Base-by-base conservation (phyloP, 2,888 invertebrate genomes). In the Agapetus fuscipes region DNA sequence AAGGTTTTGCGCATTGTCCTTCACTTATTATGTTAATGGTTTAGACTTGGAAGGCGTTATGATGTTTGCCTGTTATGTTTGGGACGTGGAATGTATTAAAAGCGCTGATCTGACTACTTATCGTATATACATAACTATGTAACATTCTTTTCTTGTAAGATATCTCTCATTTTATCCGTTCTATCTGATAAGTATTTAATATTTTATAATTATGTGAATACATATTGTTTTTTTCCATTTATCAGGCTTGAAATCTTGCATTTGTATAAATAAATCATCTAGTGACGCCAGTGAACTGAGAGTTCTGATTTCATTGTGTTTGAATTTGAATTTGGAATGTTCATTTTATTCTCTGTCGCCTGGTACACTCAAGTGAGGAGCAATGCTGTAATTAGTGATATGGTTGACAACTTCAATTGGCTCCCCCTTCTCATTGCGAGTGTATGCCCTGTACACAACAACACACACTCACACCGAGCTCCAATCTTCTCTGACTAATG, bases 1-100 rank as follows among this genome's bases (percentile, higher is more conserved):
- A 44, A 37, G 37, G 33, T 44, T 44, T 44, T 44, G 41, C 44
- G 44, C 44, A 41, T 42, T 37, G 41, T 34, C 34, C 37, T 34
- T 13, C 3, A 20, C 9, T 6, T 39, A 29, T 32, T 40, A 44
- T 37, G 44, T 44, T 44, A 43, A 39, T 39, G 30, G 33, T 34
- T 32, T 39, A 43, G 38, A 42, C 31, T 43, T 43, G 29, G 28
- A 37, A 37, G 30, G 39, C 39, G 42, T 38, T 38, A 39, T 36
- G 25, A 41, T 34, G 39, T 39, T 43, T 34, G 16, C 31, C 33
- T 32, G 34, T 42, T 42, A 39, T 43, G 12, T 30, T 38, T 38
- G 20, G 17, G 5, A 20, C 28, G 42, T 37, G 30, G 28, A 32
- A 30, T 26, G 24, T 30, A 30, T 29, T 26, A 11, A 30, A 31